Base-by-base conservation (phyloP, 1,140 invertebrate species). In the Diachasma alloeum region DNA sequence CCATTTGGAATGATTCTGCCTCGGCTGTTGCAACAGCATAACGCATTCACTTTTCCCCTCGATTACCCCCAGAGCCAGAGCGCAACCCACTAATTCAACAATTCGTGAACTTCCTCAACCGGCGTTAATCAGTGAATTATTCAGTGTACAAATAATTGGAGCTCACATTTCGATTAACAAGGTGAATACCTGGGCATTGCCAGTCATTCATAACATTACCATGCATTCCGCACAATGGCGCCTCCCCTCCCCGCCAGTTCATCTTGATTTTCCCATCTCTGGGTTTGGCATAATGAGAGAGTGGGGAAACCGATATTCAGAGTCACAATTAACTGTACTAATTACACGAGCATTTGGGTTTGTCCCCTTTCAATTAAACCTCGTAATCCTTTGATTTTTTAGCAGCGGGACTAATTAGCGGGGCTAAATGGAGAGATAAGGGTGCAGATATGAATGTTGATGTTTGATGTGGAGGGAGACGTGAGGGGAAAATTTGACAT, bases 111-210 rank as follows among this genome's bases (percentile, higher is more conserved):
- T 56, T 56, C n/a, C 19, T 56, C n/a, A 10, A 22, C 48, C 39
- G 39, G 53, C 37, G 42, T 66, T 24, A 66, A 36, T 56, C 19
- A 22, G 15, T 19, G 9, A 56, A 56, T 56, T 56, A 56, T 22
- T 8, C 19, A 6, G 19, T 56, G 48, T 17, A 56, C 15, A 56
- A 66, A 63, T 66, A 74, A 67, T 67, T 74, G n/a, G 39, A 22
- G 39, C 59, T 74, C 66, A 36, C 72, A 74, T 67, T 74, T 63
- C 63, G 24, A 42, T 74, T 74, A 67, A 67, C 24, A 15, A 74
- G n/a, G 19, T 42, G 19, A 67, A 67, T 74, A 74, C 24, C 71
- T 72, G 71, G 13, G 19, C 37, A 39, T 42, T 13, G 0, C 56
- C 31, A 74, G 15, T 13, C 13, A 19, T 63, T 66, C 26, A 46